Evolutionary conservation across 2,888 invertebrate genomes (phyloP), one percentile per base, ranked within the genome.

Genomic region (Drosophila hawaiiensis): DNA sequence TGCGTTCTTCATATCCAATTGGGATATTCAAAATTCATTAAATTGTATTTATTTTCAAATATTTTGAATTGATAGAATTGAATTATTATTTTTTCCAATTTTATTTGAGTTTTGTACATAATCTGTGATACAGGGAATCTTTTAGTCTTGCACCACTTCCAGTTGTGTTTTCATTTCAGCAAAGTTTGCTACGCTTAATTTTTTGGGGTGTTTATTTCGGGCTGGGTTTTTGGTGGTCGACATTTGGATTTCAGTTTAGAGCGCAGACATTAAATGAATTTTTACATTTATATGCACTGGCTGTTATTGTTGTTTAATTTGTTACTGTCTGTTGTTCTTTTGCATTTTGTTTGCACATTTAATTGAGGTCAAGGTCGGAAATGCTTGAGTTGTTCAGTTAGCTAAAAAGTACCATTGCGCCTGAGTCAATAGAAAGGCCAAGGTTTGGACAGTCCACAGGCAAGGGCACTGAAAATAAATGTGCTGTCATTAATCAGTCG

Each of bases 361-460:
- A 66, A 80, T 83, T 78, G 78, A 62, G 81, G 89, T 84, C 84
- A 89, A 78, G 89, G 73, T 52, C 39, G 35, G 54, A 39, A 70
- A 65, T 61, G 80, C 60, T 69, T 82, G 62, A 74, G 74, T 69
- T 76, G 55, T 61, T 76, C 50, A 87, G 74, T 84, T 83, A 82
- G 68, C 76, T 59, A 31, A 61, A 29, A 9, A 47, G 50, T 54
- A 9, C 59, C 50, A 53, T 19, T 41, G 58, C 29, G 25, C 47
- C 25, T 47, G 1, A 9, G 47, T 47, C 47, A 47, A 47, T 47
- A 41, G 68, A 70, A 82, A 75, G 83, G 80, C 75, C 80, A 75
- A 55, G 80, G 68, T 22, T 66, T 58, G 53, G 61, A 25, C 64
- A 55, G 33, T 58, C 53, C 54, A 55, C 52, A 2, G 16, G 7